Evolutionary conservation across 2,113 vertebrate species (phyloP).

Genomic region (Lagopus leucura): DNA sequence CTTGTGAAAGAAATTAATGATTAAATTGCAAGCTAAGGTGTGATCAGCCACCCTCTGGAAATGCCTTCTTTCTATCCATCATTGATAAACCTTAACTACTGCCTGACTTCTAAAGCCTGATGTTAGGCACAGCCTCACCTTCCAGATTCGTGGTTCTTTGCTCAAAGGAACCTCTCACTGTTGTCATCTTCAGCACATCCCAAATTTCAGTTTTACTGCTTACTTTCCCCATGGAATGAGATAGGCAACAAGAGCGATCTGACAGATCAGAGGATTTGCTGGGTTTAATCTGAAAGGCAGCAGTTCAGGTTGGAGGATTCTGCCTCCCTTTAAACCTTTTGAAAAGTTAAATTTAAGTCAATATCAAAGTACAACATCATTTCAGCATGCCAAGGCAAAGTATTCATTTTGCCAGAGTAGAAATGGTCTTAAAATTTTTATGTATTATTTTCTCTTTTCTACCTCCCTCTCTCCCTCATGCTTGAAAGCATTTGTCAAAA

Average conservation of each 20-base stretch:
- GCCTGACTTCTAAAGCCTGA: not conserved
- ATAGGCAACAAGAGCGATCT: not conserved
- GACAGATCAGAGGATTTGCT: not conserved
- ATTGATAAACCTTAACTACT: not conserved
- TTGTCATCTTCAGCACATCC: not conserved
- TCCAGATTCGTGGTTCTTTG: not conserved
- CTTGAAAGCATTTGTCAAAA: not conserved
- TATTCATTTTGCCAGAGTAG: not conserved
- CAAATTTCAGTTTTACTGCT: not conserved
- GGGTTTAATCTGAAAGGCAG: not conserved
- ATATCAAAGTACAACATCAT: not conserved
- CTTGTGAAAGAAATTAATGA: not conserved
- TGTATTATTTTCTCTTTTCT: not conserved
- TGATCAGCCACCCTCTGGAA: not conserved
- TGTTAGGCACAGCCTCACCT: not conserved
- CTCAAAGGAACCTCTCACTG: not conserved
- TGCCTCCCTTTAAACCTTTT: not conserved
- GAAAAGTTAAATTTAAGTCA: conserved; percentile 17
- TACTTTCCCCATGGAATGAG: not conserved
- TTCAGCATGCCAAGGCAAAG: not conserved
- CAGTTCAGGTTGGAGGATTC: not conserved
- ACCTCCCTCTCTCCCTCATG: not conserved
- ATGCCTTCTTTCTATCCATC: not conserved
- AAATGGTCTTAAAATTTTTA: not conserved
- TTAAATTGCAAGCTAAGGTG: not conserved